A percentile compares a stretch with the other conserved stretches of the same genome.
phyloP scores from a whole-genome alignment of 92 coral and sea anemone genomes.

The Zoanthus gigantus region DNA sequence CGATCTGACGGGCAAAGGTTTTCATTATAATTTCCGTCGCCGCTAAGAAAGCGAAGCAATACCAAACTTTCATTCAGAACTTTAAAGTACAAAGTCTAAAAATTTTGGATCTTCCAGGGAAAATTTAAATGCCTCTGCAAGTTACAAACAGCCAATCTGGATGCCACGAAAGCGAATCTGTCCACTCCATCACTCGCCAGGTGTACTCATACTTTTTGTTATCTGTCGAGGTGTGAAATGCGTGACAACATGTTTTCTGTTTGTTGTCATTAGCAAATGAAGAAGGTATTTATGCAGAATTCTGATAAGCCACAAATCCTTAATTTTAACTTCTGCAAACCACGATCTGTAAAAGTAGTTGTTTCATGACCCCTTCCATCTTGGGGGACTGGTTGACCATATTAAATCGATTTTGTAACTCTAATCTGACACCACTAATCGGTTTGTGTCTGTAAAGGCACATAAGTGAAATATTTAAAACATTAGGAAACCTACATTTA shows the following conservation, averaged over 20 bases:
- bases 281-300: not conserved
- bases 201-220: slow-evolving; percentile 9
- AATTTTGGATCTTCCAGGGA: not conserved
- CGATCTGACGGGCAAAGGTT: not conserved
- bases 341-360: not conserved
- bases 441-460: slow-evolving; percentile 8
- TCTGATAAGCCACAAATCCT: slow-evolving; percentile 26
- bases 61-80: not conserved
- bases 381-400: slow-evolving; percentile 34
- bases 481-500: not conserved
- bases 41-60: not conserved
- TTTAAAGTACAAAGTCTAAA: not conserved
- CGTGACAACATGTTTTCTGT: slow-evolving; percentile 29
- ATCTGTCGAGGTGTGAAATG: slow-evolving; percentile 43
- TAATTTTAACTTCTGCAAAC: not conserved
- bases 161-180: slow-evolving; percentile 25
- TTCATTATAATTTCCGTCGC: not conserved
- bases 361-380: not conserved
- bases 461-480: slow-evolving; percentile 21
- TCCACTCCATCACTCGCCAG: slow-evolving; percentile 29
- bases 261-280: slow-evolving; percentile 13
- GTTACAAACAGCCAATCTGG: not conserved
- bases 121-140: not conserved
- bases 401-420: not conserved
- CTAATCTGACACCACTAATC: not conserved